Conservation (phyloP, 2,797 vertebrate species). For the Trematomus bernacchii region DNA sequence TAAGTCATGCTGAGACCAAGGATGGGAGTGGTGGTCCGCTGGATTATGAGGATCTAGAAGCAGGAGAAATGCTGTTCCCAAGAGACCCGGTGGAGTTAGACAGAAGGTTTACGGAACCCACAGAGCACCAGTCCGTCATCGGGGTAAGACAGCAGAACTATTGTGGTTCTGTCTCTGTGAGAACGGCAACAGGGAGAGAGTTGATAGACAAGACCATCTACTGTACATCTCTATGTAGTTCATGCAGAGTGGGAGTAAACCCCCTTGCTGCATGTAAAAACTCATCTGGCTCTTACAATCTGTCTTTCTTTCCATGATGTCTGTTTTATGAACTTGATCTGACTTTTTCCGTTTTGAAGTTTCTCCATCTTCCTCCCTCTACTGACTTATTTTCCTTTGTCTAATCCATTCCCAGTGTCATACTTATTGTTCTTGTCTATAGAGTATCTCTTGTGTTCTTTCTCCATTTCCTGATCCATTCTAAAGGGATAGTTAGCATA, state of each 20-base stretch:
- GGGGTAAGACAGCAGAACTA: constrained; percentile 47
- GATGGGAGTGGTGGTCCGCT: constrained; percentile 89
- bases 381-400: constrained; percentile 47
- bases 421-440: constrained; percentile 44
- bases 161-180: constrained; percentile 5
- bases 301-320: constrained; percentile 56
- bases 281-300: constrained; percentile 51
- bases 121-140: constrained; percentile 31
- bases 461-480: constrained; percentile 6
- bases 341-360: constrained; percentile 47
- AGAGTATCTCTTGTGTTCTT: constrained; percentile 25
- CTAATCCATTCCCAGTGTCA: constrained; percentile 28
- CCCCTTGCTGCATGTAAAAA: constrained; percentile 62
- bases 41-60: constrained; percentile 90
- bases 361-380: constrained; percentile 29
- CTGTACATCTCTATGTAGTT: constrained; percentile 40
- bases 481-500: background rate
- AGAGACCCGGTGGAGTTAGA: constrained; percentile 81
- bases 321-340: constrained; percentile 69
- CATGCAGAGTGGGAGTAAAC: constrained; percentile 47
- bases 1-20: constrained; percentile 86
- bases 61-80: constrained; percentile 85
- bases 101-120: constrained; percentile 55
- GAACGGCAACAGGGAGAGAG: constrained; percentile 15
- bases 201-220: constrained; percentile 30